Conservation (phyloP, 2,113 vertebrate species). For the Poeciliopsis occidentalis region DNA sequence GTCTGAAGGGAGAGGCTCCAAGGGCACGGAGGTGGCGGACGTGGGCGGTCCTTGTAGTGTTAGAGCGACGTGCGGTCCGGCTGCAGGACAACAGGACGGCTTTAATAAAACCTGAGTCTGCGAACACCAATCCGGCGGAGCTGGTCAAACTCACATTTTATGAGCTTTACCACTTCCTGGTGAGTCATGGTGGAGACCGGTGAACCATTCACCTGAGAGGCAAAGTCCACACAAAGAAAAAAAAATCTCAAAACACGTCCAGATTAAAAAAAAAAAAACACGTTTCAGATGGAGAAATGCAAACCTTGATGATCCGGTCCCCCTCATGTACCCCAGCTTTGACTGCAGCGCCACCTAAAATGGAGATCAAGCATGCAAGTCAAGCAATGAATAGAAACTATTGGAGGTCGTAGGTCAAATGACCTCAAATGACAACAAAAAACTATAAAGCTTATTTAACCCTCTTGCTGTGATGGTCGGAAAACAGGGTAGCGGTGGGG, state of each 20-base stretch:
- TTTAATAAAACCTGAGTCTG: not conserved
- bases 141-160: constrained; percentile 87
- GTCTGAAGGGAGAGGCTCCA: constrained; percentile 75
- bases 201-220: constrained; percentile 88
- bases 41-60: constrained; percentile 89
- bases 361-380: not conserved
- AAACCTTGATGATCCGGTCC: constrained; percentile 93
- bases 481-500: too few relatives aligned
- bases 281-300: fast-evolving
- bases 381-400: not conserved
- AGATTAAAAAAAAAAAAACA: not conserved
- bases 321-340: constrained; percentile 95
- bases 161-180: constrained; percentile 94
- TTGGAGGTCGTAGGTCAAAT: not conserved
- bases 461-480: too few relatives aligned
- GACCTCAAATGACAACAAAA: not conserved
- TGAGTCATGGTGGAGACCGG: constrained; percentile 93
- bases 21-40: constrained; percentile 60
- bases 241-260: not conserved
- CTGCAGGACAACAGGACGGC: constrained; percentile 52
- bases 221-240: fast-evolving
- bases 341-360: constrained; percentile 90
- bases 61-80: constrained; percentile 89
- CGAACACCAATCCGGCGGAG: too few relatives aligned
- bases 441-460: not conserved